Percentiles rank a stretch among this genome's conserved stretches.
Conservation (phyloP, 2,797 vertebrate genomes). For the Sebastes wilsoni region DNA sequence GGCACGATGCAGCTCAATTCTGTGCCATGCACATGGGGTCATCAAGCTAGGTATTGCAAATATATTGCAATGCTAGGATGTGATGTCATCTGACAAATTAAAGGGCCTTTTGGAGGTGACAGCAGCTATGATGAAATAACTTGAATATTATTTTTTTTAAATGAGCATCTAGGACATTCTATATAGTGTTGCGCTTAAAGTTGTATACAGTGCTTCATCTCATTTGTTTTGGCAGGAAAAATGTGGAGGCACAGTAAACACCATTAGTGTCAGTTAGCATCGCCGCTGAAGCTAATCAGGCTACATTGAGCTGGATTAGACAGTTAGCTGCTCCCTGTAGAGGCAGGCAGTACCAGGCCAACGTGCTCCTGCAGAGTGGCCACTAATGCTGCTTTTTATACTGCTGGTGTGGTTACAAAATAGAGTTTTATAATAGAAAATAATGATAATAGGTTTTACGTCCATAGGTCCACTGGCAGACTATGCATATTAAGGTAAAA, state of each 20-base stretch:
- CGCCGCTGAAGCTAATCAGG: constrained; percentile 23
- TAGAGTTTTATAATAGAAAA: too few relatives aligned
- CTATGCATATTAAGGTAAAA: neutral
- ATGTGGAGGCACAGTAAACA: neutral
- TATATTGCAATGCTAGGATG: neutral
- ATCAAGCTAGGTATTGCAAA: neutral
- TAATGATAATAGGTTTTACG: too few relatives aligned
- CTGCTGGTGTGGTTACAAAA: neutral
- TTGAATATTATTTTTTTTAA: neutral
- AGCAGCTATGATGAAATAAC: neutral
- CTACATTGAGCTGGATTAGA: constrained; percentile 25
- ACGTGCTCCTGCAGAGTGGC: neutral
- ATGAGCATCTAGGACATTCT: neutral
- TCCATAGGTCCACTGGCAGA: neutral
- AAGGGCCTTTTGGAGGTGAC: neutral
- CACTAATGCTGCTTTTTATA: neutral
- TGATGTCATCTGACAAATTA: constrained; percentile 7
- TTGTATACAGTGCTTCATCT: neutral
- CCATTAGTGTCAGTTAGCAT: constrained; percentile 39
- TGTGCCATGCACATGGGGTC: neutral
- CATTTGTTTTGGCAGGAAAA: constrained; percentile 9
- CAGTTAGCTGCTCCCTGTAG: constrained; percentile 17
- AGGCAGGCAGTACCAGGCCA: constrained; percentile 6
- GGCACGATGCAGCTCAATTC: neutral
- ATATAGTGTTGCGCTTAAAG: neutral